Evolutionary conservation across 2,113 vertebrate species (phyloP), one percentile per base, ranked within the genome.

Genomic region (Mugil cephalus): DNA sequence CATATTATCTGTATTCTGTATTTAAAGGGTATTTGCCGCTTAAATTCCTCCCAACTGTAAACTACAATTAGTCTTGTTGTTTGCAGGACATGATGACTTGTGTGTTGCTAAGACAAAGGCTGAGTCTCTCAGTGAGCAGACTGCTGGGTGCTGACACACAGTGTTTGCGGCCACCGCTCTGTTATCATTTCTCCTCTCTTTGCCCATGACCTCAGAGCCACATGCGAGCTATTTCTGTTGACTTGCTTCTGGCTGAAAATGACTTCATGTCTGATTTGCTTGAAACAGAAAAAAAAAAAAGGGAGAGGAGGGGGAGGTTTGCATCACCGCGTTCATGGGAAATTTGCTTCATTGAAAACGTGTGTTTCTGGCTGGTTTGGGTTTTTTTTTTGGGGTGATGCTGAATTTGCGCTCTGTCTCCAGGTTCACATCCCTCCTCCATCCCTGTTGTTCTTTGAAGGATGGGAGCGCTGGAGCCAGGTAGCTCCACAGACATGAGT

Each of bases 251-350:
- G 80, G 88, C 87, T 83, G 63, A 84, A 79, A 78, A 85, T 91
- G 85, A 91, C 85, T 87, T 90, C 85, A 91, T 91, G 90, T 92
- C 91, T 90, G 80, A 91, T 88, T 85, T 76, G 60, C 71, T 84
- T 80, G 69, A 74, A 87, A 80, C 60, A 59, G 15, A 61, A 38
- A 56, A 19, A 11, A n/a, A n/a, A n/a, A n/a, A n/a, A n/a, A n/a
- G n/a, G n/a, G 17, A 1, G 13, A 12, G 2, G 67, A 19, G 14
- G 9, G 38, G 10, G 7, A 19, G 46, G 17, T 35, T 1, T 54
- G 51, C 63, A 74, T 70, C 21, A 13, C 43, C 48, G 45, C 66
- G 45, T 51, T 17, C n/a, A 52, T 69, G 80, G 64, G 76, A 70
- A 69, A 62, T 71, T 1, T 24, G 15, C 36, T 45, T 65, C 67